phyloP scores from a whole-genome alignment of 2,113 vertebrate genomes.

The Rafetus swinhoei region DNA sequence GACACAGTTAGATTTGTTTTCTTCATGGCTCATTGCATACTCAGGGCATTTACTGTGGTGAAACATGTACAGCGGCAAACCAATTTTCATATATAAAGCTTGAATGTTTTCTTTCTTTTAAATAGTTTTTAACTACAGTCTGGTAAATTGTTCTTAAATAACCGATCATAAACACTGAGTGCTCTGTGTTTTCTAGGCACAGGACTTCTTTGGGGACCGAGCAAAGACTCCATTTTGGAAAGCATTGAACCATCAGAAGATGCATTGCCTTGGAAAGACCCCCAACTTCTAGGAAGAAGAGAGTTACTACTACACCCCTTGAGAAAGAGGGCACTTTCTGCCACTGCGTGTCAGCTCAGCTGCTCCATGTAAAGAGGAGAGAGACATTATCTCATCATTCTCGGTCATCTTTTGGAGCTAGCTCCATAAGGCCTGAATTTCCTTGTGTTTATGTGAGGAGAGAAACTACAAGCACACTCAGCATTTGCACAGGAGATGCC shows the following conservation, averaged over 20 bases:
- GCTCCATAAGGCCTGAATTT: neutral
- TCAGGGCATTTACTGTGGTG: neutral
- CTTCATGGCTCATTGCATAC: neutral
- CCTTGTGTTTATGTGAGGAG: neutral
- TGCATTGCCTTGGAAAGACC: neutral
- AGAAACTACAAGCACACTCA: neutral
- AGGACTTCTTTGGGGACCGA: neutral
- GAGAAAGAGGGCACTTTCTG: neutral
- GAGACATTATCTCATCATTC: neutral
- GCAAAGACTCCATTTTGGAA: neutral
- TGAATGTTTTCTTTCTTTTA: neutral
- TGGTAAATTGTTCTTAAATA: constrained; percentile 35
- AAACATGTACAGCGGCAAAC: constrained; percentile 17
- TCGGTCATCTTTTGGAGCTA: neutral
- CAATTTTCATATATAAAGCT: constrained; percentile 28
- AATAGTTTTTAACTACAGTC: constrained; percentile 3
- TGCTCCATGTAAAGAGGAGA: neutral
- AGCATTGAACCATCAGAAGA: neutral
- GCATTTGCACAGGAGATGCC: neutral
- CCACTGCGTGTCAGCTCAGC: neutral
- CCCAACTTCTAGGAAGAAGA: neutral
- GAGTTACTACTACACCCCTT: neutral
- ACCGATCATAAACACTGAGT: neutral
- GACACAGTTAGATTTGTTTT: constrained; percentile 37
- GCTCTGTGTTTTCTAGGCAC: neutral